Evolutionary conservation across 1,140 invertebrate genomes (phyloP).

Genomic region (Galleria mellonella): DNA sequence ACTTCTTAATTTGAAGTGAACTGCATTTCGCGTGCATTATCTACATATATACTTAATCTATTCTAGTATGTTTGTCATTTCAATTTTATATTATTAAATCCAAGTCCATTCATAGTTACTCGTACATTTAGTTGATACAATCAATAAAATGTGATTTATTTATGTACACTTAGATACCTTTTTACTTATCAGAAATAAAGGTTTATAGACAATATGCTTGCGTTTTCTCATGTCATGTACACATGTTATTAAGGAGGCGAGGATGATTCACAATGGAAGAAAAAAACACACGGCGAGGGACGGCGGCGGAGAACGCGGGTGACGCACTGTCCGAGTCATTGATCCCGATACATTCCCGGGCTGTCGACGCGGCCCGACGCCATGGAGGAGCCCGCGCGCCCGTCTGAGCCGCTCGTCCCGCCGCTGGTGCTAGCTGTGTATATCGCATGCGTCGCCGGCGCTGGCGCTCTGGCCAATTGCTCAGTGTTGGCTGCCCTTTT

Average conservation of each 20-base stretch:
- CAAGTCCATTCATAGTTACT: no score
- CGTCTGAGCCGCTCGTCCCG: slow-evolving; percentile 31
- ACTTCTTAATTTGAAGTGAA: no score
- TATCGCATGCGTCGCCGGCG: slow-evolving; percentile 50
- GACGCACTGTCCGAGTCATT: slow-evolving; percentile 56
- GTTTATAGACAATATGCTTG: slow-evolving; percentile 1
- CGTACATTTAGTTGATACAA: no score
- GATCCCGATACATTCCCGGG: slow-evolving; percentile 56
- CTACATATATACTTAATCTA: no score
- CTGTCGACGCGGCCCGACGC: slow-evolving; percentile 32
- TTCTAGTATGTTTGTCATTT: no score
- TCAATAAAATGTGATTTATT: no score
- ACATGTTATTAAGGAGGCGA: slow-evolving; percentile 32
- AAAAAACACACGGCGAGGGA: slow-evolving; percentile 46
- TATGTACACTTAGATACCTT: no score
- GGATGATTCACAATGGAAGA: slow-evolving; percentile 60
- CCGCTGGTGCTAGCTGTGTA: slow-evolving; percentile 42
- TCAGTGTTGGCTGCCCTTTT: slow-evolving; percentile 46
- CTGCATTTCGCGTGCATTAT: no score
- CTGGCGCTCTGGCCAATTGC: slow-evolving; percentile 49
- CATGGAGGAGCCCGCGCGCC: slow-evolving; percentile 36
- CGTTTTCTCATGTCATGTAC: slow-evolving; percentile 32
- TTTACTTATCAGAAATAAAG: no score
- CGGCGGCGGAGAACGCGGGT: slow-evolving; percentile 57
- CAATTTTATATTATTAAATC: no score